Evolutionary conservation across 2,888 invertebrate genomes (phyloP), one percentile per base, ranked within the genome.

Genomic region (Xestoiulus laeticollis): DNA sequence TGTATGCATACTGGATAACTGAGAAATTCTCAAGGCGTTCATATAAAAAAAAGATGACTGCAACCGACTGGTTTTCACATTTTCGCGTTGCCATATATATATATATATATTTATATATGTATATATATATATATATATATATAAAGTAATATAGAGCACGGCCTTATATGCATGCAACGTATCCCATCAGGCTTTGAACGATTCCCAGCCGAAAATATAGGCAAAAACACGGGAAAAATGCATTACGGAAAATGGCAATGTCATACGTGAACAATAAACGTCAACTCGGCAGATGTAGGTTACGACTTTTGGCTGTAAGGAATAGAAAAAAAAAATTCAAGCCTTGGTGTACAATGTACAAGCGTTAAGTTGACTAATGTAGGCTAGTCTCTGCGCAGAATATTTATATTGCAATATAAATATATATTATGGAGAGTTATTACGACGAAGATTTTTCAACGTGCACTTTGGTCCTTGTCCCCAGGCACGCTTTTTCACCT

Each of bases 261-360:
- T 84, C 84, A 84, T 84, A 84, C 43, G 84, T 84, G 84, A 32
- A 84, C 84, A 84, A 84, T 84, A 84, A 84, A 84, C 84, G 84
- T 84, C 84, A 84, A 84, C 84, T 43, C 84, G 32, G 38, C 84
- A 68, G 68, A 84, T 84, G 84, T 84, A 84, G 84, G 84, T 84
- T 84, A 84, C 43, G 43, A 68, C 68, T 68, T 68, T 68, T 68
- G 68, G 68, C 68, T 26, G 26, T 26, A 12, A 26, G n/a, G 8
- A 68, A 38, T n/a, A 38, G 38, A 38, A 38, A 38, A 38, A 38
- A 38, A 8, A 38, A 38, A 38, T 59, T 6, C 3, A 19, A n/a
- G n/a, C 6, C 3, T 3, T 48, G 19, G n/a, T n/a, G 26, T 68
- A 26, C 68, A 26, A 1, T 26, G 26, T n/a, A 26, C 22, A 48